Evolutionary conservation across 2,113 vertebrate genomes (phyloP), one percentile per base, ranked within the genome.

Genomic region (Todiramphus saurophagus): DNA sequence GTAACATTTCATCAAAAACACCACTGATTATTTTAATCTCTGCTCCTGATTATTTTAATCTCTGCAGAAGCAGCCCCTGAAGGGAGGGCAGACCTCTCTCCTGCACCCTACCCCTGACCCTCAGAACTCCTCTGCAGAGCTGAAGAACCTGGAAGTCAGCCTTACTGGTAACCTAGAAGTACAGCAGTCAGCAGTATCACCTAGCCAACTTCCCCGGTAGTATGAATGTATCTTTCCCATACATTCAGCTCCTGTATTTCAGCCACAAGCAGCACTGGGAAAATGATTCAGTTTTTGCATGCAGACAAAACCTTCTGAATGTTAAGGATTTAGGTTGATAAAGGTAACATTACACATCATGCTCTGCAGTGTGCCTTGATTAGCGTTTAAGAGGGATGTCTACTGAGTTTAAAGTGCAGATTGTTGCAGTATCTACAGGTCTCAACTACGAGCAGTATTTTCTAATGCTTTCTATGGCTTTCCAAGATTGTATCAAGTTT

Each of bases 401-500:
- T 84, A 43, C 33, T 84, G 44, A 73, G 31, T 37, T 81, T 53
- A 84, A 90, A 93, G 83, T 44, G 37, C 48, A 93, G 48, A 77
- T 86, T 90, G 66, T 27, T 77, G 53, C 76, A 64, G 37, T 64
- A 68, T 60, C 64, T 81, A n/a, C 78, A 92, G 13, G 27, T 81
- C 33, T 60, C 37, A 75, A 44, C 56, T 87, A 75, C 43, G 60
- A 90, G 79, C 2, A 5, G 43, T 80, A 92, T 92, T 96, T 94
- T 53, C 72, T 81, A 93, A 90, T 2, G 3, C 56, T 59, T 90
- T 90, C 83, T 60, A 28, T 28, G 51, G 35, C 66, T 79, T 87
- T 96, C 86, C 95, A 95, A 93, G 92, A 89, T 62, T 84, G 46
- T 90, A 96, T 95, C 90, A 84, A 79, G 53, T 89, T 93, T 89